phyloP scores from a whole-genome alignment of 2,888 invertebrate genomes.

The Plagiodera versicolora region DNA sequence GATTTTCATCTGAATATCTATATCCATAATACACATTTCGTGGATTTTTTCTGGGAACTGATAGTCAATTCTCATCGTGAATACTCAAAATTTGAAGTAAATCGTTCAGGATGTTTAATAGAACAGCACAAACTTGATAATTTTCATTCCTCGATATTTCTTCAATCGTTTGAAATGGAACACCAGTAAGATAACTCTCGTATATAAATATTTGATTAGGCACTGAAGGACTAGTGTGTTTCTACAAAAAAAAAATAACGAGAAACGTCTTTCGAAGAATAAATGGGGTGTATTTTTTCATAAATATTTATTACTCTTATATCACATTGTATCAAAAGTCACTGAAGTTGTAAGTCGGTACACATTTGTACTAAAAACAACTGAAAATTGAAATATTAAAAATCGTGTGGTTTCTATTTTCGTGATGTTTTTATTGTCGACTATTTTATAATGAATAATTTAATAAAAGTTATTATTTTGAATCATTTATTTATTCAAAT shows the following conservation, averaged over 20 bases:
- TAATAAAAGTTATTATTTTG: conserved; percentile 37
- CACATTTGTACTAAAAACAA: conserved; percentile 13
- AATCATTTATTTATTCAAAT: conserved; percentile 43
- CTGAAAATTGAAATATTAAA: conserved; percentile 14
- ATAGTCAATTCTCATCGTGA: too few species aligned
- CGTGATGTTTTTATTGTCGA: conserved; percentile 30
- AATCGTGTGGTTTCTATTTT: conserved; percentile 20
- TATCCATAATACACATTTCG: too few species aligned
- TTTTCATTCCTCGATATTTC: too few species aligned
- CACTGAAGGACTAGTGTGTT: neutral
- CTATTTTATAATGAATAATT: conserved; percentile 35
- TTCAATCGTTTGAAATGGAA: too few species aligned
- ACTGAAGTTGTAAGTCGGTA: conserved; percentile 31
- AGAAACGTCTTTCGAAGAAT: neutral
- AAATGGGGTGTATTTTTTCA: conserved; percentile 2
- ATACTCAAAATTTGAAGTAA: too few species aligned
- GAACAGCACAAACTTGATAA: too few species aligned
- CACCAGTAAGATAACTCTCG: too few species aligned
- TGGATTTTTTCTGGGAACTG: too few species aligned
- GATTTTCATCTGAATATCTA: too few species aligned
- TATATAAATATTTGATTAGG: too few species aligned
- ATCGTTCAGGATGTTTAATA: too few species aligned
- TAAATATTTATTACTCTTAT: conserved; percentile 29
- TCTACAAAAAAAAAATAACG: neutral
- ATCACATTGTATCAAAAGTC: conserved; percentile 42